Evolutionary conservation across 23 tunicate genomes (phyloP).

Genomic region (Styela plicata): DNA sequence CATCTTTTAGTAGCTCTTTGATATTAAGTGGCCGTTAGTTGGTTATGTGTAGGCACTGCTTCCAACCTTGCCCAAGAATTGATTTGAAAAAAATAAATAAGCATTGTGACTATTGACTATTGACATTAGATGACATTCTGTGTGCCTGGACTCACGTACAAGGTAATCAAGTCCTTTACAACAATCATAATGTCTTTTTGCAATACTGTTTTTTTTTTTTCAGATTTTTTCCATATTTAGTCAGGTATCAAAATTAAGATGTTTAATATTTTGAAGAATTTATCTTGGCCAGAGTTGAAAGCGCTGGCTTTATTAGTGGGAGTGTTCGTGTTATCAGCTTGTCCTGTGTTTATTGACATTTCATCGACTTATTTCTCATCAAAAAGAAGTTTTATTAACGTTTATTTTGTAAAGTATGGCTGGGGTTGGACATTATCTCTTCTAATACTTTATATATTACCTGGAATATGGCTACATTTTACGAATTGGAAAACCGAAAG

Average conservation of each 20-base stretch:
- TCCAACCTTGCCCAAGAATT: too few relatives aligned
- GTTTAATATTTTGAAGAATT: not conserved
- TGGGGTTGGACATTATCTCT: slow-evolving; percentile 77
- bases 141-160: too few relatives aligned
- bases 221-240: too few relatives aligned
- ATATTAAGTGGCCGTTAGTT: too few relatives aligned
- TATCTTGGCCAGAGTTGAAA: not conserved
- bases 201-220: too few relatives aligned
- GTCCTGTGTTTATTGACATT: slow-evolving; percentile 16
- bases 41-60: too few relatives aligned
- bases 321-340: not conserved
- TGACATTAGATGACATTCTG: too few relatives aligned
- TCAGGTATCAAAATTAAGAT: slow-evolving; percentile 3
- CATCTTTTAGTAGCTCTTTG: too few relatives aligned
- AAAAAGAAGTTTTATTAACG: slow-evolving; percentile 44
- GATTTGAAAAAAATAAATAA: too few relatives aligned
- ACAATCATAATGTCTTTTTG: too few relatives aligned
- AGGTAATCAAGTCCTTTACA: too few relatives aligned
- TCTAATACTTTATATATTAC: slow-evolving; percentile 52
- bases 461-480: slow-evolving; percentile 50
- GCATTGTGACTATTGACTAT: too few relatives aligned
- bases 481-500: slow-evolving; percentile 70
- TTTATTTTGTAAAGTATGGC: slow-evolving; percentile 54
- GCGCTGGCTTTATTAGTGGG: not conserved
- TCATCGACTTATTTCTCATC: slow-evolving; percentile 41